Base-by-base conservation (phyloP, 2,797 vertebrate species). In the Enteromius unitaeniatus region DNA sequence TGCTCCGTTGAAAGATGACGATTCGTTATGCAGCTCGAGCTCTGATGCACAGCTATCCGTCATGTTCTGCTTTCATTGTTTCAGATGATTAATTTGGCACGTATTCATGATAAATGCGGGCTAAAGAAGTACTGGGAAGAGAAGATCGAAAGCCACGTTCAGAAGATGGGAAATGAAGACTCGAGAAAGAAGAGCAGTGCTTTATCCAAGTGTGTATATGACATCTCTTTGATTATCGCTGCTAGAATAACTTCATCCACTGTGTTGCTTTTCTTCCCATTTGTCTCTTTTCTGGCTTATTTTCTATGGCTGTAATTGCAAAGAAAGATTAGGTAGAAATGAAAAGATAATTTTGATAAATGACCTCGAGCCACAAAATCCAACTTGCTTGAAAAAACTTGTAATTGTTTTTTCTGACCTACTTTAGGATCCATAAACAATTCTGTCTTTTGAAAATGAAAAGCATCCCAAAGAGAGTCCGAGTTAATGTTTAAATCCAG, bases 41-140 rank as follows among this genome's bases (percentile, higher is more conserved):
- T 21, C 31, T 40, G 49, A 73, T 21, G n/a, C 9, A 31, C 84
- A 28, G 47, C 34, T 31, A 86, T 88, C 79, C 15, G 28, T 88
- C 87, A 83, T 34, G 72, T 70, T 85, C 80, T 37, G 40, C 40
- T 58, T 78, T 83, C 76, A 62, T 86, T 79, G 42, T 60, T 42
- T 28, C 90, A 93, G 92, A 83, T 72, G 88, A 94, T 94, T 93
- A 94, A 89, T 53, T 86, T 84, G 17, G 92, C 93, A 45, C 88
- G 89, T 49, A 88, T 94, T 68, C 92, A 93, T 11, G 93, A 94
- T 89, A 93, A 93, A 79, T 85, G 90, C 79, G 92, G 91, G 87
- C 81, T 94, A 60, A 92, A 72, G 91, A 91, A 79, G 6, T 95
- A 92, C 89, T 94, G 94, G 93, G 93, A 95, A 89, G 81, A 89